phyloP scores from a whole-genome alignment of 2,888 invertebrate species.

The Perdita meconis region DNA sequence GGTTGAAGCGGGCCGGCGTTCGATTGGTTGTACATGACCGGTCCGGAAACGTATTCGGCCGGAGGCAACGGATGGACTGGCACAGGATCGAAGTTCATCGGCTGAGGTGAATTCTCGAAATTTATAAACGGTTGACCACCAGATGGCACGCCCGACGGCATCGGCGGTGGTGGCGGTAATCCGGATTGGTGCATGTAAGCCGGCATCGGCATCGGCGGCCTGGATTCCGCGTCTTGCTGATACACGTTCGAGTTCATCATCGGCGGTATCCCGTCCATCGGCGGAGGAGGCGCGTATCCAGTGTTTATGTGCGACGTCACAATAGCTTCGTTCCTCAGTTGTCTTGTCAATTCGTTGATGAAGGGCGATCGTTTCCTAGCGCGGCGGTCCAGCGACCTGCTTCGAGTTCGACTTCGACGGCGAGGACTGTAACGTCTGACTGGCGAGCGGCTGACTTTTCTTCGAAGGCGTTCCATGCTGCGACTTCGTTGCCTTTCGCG shows the following conservation, averaged over 20 bases:
- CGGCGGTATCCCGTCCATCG: constrained; percentile 69
- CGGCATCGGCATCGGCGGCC: constrained; percentile 42
- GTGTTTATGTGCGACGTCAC: constrained; percentile 53
- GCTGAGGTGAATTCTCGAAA: constrained; percentile 72
- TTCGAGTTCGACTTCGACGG: constrained; percentile 72
- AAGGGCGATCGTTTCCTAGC: constrained; percentile 81
- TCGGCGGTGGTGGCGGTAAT: constrained; percentile 55
- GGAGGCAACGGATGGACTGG: constrained; percentile 64
- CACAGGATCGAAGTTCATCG: constrained; percentile 74
- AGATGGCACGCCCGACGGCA: constrained; percentile 43
- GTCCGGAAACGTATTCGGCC: constrained; percentile 72
- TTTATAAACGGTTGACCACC: constrained; percentile 70
- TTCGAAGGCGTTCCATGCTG: constrained; percentile 74
- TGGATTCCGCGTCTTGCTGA: constrained; percentile 50
- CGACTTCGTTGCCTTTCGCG: constrained; percentile 78
- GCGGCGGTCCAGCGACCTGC: constrained; percentile 77
- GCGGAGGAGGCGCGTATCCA: constrained; percentile 53
- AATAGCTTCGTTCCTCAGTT: constrained; percentile 76
- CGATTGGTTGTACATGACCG: constrained; percentile 76
- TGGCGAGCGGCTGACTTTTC: constrained; percentile 80
- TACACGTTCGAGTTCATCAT: constrained; percentile 56
- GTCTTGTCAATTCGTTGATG: constrained; percentile 81
- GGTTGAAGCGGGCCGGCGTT: constrained; percentile 61
- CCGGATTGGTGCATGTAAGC: constrained; percentile 65
- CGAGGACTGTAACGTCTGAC: constrained; percentile 72